phyloP scores from a whole-genome alignment of 2,888 invertebrate species.

The Pammene fasciana region DNA sequence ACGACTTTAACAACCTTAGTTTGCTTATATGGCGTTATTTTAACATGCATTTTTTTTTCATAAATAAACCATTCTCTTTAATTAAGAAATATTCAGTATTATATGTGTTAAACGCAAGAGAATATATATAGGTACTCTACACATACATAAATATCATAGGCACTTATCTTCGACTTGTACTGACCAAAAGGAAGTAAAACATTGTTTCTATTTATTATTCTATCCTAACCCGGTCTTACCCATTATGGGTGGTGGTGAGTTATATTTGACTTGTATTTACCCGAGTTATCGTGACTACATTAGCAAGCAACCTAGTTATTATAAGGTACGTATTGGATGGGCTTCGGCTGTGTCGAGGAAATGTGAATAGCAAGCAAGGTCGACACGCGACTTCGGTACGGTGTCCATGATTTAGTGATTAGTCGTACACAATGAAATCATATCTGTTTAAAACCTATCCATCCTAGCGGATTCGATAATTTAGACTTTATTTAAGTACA shows the following conservation, averaged over 20 bases:
- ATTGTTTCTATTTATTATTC: not conserved
- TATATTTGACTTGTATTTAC: conserved; percentile 25
- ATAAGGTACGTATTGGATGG: conserved; percentile 40
- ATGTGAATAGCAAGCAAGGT: conserved; percentile 40
- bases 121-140: too few species aligned
- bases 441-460: not conserved
- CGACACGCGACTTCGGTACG: conserved; percentile 38
- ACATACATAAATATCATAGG: too few species aligned
- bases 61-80: too few species aligned
- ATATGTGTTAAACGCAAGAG: too few species aligned
- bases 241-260: conserved; percentile 4
- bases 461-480: too few species aligned
- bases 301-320: conserved; percentile 39
- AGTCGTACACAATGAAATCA: not conserved
- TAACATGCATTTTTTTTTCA: too few species aligned
- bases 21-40: too few species aligned
- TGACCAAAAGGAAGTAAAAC: not conserved
- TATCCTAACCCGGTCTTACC: not conserved
- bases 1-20: too few species aligned
- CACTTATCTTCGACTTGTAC: not conserved
- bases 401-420: conserved; percentile 10
- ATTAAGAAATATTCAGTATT: too few species aligned
- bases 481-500: too few species aligned
- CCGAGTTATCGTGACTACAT: conserved; percentile 37
- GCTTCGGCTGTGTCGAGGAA: conserved; percentile 39